phyloP scores from a whole-genome alignment of 2,113 vertebrate species.

The Rhizomys pruinosus region DNA sequence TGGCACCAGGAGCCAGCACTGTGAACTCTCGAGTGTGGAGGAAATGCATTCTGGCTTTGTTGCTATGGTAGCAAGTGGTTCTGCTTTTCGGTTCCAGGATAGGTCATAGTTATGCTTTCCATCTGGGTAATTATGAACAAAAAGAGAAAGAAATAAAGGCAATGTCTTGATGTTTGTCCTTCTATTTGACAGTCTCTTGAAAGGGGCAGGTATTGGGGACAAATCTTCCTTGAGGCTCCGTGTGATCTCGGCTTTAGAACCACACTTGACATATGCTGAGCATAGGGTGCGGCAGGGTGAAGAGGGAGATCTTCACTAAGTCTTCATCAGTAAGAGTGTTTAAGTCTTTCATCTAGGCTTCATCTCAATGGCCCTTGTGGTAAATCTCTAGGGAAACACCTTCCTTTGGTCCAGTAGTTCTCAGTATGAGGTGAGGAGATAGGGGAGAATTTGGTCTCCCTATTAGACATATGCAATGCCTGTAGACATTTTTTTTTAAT shows the following conservation, averaged over 20 bases:
- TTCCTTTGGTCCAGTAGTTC: neutral
- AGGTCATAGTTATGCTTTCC: constrained; percentile 47
- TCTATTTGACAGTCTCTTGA: constrained; percentile 23
- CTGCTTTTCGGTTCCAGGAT: constrained; percentile 14
- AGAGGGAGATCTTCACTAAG: neutral
- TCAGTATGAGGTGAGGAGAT: neutral
- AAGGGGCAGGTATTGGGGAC: neutral
- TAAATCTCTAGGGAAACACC: neutral
- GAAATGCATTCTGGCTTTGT: constrained; percentile 46
- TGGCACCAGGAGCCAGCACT: neutral
- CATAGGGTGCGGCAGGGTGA: no score
- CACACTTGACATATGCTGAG: neutral
- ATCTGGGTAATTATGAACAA: constrained; percentile 11
- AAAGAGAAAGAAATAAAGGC: neutral
- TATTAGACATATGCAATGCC: neutral
- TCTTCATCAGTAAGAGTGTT: neutral
- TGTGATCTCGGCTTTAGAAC: neutral
- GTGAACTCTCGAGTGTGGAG: constrained; percentile 3
- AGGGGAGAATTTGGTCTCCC: neutral
- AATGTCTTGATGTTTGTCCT: neutral
- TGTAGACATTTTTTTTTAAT: no score
- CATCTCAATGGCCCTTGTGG: neutral
- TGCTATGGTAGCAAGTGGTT: constrained; percentile 46
- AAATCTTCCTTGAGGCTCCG: neutral
- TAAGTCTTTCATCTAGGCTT: neutral